Conservation (phyloP, 1,140 invertebrate genomes). For the Antheraea pernyi region DNA sequence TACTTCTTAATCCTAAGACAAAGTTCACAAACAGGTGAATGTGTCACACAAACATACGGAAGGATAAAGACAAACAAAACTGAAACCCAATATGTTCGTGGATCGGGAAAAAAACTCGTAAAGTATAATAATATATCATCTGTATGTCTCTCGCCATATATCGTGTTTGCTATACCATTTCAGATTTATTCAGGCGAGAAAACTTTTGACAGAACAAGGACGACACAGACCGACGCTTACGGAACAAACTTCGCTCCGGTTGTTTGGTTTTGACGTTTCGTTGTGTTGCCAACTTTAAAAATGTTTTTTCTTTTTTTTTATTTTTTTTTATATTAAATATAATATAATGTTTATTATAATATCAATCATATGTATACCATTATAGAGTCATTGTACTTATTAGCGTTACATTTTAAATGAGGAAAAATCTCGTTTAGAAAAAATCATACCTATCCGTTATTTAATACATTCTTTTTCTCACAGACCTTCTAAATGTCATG, state of each 20-base stretch:
- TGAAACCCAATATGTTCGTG: not conserved
- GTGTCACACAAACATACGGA: not conserved
- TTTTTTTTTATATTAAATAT: too few relatives aligned
- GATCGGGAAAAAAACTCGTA: not conserved
- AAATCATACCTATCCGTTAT: too few relatives aligned
- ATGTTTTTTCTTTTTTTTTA: too few relatives aligned
- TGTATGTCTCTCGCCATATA: not conserved
- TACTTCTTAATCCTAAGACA: too few relatives aligned
- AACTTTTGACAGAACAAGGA: conserved; percentile 10
- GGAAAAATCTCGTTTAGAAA: too few relatives aligned
- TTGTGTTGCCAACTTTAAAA: not conserved
- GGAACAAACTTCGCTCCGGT: conserved; percentile 7
- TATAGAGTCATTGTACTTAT: too few relatives aligned
- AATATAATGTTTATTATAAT: too few relatives aligned
- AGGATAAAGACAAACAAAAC: not conserved
- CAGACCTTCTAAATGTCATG: too few relatives aligned
- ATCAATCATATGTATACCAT: too few relatives aligned
- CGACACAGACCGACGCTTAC: conserved; percentile 15
- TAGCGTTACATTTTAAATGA: too few relatives aligned
- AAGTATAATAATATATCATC: not conserved
- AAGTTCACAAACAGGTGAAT: not conserved
- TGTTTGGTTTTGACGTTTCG: conserved; percentile 1
- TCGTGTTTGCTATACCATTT: conserved; percentile 11
- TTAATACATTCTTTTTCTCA: too few relatives aligned
- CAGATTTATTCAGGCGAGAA: conserved; percentile 25